Base-by-base conservation (phyloP, 2,888 invertebrate species). In the Amphipoea oculea region DNA sequence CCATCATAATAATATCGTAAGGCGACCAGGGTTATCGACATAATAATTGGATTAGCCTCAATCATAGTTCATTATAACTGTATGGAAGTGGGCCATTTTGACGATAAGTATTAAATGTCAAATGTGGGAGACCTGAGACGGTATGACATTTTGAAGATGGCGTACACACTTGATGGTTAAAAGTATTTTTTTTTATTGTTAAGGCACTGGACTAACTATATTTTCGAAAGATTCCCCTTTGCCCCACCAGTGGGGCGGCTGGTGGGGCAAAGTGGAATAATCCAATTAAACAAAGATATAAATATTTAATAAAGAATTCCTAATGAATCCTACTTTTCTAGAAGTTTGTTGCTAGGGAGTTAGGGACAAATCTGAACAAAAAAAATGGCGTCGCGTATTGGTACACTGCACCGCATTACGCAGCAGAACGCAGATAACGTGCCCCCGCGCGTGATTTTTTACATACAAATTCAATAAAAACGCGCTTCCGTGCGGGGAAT, bases 41-140 rank as follows among this genome's bases (percentile, higher is more conserved):
- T 81, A 70, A 70, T 86, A 77, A 81, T 79, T 84, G 84, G 86
- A 84, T 86, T 86, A 86, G 40, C 86, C 86, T 86, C 84, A 78
- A 83, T 86, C 85, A 72, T 69, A 78, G 66, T 78, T 86, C 84
- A 86, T 86, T 86, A 84, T 81, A 84, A 77, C 84, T 78, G 86
- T 83, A 75, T 78, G 74, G 60, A 73, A 72, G 78, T 86, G 29
- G 81, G 69, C 71, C 81, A 74, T 75, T 79, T 67, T 36, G 40
- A 83, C 63, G 69, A 78, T 80, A 67, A 79, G 81, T 77, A 84
- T 84, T 82, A 79, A 86, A 86, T 86, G 86, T 86, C 86, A 86
- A 79, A 81, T 72, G 82, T 78, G 14, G 48, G 48, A 65, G 76
- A 72, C 20, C 42, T 36, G 36, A 54, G 67, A 80, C 67, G 23